Percentiles rank a stretch among this genome's conserved stretches.
These are phyloP conservation scores for Agrotis exclamationis DNA, from an alignment of 2,888 invertebrate genomes.

Conservation along the genomic window DNA sequence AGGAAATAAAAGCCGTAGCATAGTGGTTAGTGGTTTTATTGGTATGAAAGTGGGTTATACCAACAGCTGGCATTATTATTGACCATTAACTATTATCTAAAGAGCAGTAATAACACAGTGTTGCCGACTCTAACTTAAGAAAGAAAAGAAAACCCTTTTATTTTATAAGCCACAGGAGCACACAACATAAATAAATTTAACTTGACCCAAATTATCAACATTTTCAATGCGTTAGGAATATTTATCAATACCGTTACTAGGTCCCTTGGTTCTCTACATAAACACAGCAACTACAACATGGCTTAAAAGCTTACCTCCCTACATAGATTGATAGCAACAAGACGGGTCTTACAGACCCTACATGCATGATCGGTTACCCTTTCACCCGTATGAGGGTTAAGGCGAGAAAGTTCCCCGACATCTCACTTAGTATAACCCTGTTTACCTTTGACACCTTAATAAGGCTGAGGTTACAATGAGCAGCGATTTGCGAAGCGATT, in stretches of 20 bases:
- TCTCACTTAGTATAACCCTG: conserved; percentile 35
- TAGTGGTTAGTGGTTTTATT: background rate
- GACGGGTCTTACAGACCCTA: conserved; percentile 17
- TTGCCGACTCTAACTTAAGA: too few relatives aligned
- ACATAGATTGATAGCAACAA: conserved; percentile 31
- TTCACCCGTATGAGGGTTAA: conserved; percentile 39
- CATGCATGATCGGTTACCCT: conserved; percentile 42
- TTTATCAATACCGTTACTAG: too few relatives aligned
- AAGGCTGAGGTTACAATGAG: too few relatives aligned
- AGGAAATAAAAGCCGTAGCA: background rate
- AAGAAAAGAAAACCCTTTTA: too few relatives aligned
- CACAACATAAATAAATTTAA: too few relatives aligned
- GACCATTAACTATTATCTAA: background rate
- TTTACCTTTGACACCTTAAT: conserved; percentile 31
- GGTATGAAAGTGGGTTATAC: background rate
- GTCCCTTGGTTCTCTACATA: background rate
- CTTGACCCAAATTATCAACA: too few relatives aligned
- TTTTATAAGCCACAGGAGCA: too few relatives aligned
- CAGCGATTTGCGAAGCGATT: too few relatives aligned
- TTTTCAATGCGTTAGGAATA: too few relatives aligned
- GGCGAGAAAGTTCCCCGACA: conserved; percentile 28
- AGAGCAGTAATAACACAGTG: background rate
- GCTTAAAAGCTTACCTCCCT: conserved; percentile 10
- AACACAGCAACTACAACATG: background rate
- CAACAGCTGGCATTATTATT: background rate